Conservation (phyloP, 2,113 vertebrate genomes). For the Todiramphus saurophagus region DNA sequence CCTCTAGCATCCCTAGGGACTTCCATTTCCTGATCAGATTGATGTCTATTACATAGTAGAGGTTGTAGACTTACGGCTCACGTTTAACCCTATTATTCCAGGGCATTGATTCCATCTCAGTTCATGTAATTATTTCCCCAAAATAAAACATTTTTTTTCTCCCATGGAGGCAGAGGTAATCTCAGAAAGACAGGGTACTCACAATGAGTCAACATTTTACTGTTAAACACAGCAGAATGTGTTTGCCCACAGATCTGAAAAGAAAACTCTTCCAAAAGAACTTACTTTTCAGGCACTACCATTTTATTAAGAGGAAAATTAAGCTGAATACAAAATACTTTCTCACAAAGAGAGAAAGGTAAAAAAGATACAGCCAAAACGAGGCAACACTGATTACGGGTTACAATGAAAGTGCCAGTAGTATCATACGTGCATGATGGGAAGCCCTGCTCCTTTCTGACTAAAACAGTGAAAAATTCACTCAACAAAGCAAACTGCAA, state of each 20-base stretch:
- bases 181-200: not conserved
- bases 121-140: not conserved
- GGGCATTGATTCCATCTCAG: not conserved
- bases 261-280: slow-evolving; percentile 69
- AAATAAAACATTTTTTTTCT: not conserved
- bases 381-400: slow-evolving; percentile 53
- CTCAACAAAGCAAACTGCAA: slow-evolving; percentile 7
- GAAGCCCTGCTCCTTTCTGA: slow-evolving; percentile 47
- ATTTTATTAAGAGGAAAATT: slow-evolving; percentile 71
- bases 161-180: not conserved
- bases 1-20: not conserved
- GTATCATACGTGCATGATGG: not conserved
- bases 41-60: not conserved
- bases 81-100: not conserved
- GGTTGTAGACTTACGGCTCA: not conserved
- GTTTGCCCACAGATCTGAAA: slow-evolving; percentile 59
- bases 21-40: not conserved
- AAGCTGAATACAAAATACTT: slow-evolving; percentile 67
- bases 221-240: slow-evolving; percentile 32
- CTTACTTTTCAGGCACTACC: slow-evolving; percentile 71
- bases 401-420: slow-evolving; percentile 60
- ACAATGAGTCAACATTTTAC: slow-evolving; percentile 31
- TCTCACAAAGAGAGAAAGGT: slow-evolving; percentile 66
- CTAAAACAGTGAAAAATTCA: not conserved
- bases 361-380: slow-evolving; percentile 67